Base-by-base conservation (phyloP, 2,113 vertebrate species). In the Gallinago undulata region DNA sequence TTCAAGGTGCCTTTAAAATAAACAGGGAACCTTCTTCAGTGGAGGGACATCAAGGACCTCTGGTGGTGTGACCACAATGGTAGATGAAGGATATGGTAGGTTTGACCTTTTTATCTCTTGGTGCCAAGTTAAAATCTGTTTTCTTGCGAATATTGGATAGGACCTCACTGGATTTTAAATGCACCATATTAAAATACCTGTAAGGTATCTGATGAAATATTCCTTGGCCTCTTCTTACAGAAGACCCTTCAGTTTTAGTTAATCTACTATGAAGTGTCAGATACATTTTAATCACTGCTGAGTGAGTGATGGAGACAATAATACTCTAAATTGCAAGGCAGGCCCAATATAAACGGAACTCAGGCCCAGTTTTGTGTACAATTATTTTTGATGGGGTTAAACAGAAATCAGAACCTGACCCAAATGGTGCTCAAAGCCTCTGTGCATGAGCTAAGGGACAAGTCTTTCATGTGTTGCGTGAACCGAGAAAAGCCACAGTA, bases 21-120 rank as follows among this genome's bases (percentile, higher is more conserved):
- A 89, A 51, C 11, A 21, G 27, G 31, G 18, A 90, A 43, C 2
- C 13, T 21, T 63, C 27, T 86, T 50, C 47, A 62, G 19, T 63
- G 48, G 81, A 89, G 84, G 50, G 43, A 76, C 77, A 75, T 75
- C 24, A 95, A 87, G 63, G 84, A 92, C 74, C 51, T 91, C 87
- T 87, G 64, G 35, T 93, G 73, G 25, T 37, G 55, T 37, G 33
- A 31, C 17, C 57, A 82, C 1, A 7, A 17, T 35, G 35, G 39
- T 10, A 81, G 31, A 35, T 60, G 43, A 89, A 74, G 28, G 9
- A 24, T 53, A 21, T 55, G 13, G 14, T 19, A 78, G 9, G 7
- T 67, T 10, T 75, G 50, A 5, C 8, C 28, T 5, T 84, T 86
- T 86, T 70, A 23, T 30, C 27, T 12, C 10, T 48, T 69, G 30